Evolutionary conservation across 2,888 invertebrate genomes (phyloP), one percentile per base, ranked within the genome.

Genomic region (Anticlea derivata): DNA sequence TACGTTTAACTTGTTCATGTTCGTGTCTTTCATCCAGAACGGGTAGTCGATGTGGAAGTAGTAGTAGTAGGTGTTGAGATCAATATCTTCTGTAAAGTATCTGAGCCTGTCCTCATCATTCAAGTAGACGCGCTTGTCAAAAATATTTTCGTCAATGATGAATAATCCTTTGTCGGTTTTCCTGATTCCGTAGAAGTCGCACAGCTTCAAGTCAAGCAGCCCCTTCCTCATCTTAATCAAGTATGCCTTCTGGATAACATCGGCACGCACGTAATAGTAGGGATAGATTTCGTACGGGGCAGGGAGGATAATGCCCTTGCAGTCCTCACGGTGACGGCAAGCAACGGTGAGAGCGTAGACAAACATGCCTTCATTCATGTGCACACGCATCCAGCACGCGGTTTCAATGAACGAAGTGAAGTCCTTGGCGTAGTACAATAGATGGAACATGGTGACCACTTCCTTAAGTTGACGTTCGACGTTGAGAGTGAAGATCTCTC

Each of bases 51-150:
- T 73, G 60, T 93, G 92, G 88, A 92, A 92, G 77, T 91, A 92
- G 75, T 91, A 92, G 73, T 93, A 93, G 74, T 92, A 93, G 1
- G 90, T 81, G 76, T 93, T 94, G 3, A 94, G 82, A 47, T 92
- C 94, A 57, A 94, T 90, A 65, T 94, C 94, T 72, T 94, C 94
- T 7, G 92, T 92, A 77, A 93, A 94, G 74, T 94, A 94, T 51
- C 92, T 90, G n/a, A 94, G 80, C 35, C 79, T 89, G 69, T 92
- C 92, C 61, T 94, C 93, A 0, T 84, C 80, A 62, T 91, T 91
- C 30, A 91, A 78, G 59, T 86, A 80, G 10, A 79, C 91, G 64
- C 92, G 91, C 70, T 65, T 82, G 73, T 91, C 94, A 50, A 92
- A 93, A 65, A 94, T 91, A 77, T 95, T 95, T 26, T 94, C 92